phyloP scores from a whole-genome alignment of 2,797 vertebrate species.

The Characodon lateralis region DNA sequence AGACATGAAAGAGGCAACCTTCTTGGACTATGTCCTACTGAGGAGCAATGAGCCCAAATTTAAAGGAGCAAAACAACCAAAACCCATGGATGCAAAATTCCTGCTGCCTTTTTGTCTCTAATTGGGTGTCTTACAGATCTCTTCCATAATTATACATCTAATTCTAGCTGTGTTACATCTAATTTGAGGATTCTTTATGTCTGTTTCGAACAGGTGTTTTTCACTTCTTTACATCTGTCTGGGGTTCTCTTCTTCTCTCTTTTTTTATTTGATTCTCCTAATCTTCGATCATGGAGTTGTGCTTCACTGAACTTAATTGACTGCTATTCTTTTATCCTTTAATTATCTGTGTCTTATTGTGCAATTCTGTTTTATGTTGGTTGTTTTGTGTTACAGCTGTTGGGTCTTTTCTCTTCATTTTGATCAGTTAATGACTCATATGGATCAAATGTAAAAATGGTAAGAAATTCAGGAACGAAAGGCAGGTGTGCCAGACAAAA shows the following conservation, averaged over 20 bases:
- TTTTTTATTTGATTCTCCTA: background rate
- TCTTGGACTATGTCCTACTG: background rate
- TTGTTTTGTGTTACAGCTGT: background rate
- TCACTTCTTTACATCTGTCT: background rate
- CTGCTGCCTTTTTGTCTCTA: conserved; percentile 1
- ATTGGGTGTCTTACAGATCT: background rate
- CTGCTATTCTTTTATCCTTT: background rate
- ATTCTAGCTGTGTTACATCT: background rate
- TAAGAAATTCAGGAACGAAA: background rate
- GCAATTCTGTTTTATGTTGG: background rate
- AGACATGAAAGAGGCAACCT: background rate
- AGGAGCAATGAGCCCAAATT: background rate
- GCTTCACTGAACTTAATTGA: background rate
- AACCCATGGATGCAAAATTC: background rate
- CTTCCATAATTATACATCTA: background rate
- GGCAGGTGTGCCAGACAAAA: background rate
- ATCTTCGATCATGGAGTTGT: background rate
- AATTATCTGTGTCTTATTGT: background rate
- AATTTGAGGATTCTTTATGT: background rate
- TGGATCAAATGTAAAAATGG: background rate
- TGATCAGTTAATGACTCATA: background rate
- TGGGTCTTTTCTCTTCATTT: background rate
- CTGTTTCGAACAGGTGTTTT: background rate
- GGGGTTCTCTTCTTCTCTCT: background rate
- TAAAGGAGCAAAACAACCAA: background rate